Conservation (phyloP, 2,113 vertebrate genomes). For the Mellivora capensis region DNA sequence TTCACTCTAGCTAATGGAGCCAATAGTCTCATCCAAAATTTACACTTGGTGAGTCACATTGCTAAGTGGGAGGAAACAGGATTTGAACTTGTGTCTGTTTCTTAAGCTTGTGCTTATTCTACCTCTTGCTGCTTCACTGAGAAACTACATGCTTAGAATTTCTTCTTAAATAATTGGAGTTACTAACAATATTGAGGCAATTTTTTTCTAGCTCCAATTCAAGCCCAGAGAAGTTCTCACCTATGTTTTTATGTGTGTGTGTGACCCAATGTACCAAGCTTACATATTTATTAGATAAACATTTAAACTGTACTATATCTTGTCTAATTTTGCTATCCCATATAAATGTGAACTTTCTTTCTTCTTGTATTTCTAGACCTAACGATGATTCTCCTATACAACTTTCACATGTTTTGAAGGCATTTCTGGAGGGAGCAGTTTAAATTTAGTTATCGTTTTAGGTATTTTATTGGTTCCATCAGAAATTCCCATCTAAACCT, state of each 20-base stretch:
- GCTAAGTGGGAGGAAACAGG: background rate
- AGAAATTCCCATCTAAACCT: background rate
- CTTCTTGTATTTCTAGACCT: background rate
- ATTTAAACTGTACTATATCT: background rate
- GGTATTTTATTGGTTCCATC: background rate
- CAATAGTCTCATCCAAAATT: background rate
- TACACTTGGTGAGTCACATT: background rate
- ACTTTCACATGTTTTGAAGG: background rate
- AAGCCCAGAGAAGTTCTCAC: background rate
- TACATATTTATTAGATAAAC: background rate
- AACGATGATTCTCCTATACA: background rate
- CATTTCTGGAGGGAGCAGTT: background rate
- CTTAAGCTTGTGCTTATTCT: background rate
- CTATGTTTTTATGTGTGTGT: background rate
- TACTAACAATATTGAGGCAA: background rate
- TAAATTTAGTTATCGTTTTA: background rate
- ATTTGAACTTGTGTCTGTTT: background rate
- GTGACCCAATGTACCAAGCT: background rate
- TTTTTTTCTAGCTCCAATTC: background rate
- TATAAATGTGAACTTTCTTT: background rate
- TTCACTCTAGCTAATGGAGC: background rate
- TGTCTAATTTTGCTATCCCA: background rate
- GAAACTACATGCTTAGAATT: background rate
- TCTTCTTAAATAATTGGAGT: background rate
- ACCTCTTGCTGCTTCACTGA: background rate